These are phyloP conservation scores for Leptinotarsa juncta DNA, from an alignment of 2,888 invertebrate species.

Conservation along the genomic window DNA sequence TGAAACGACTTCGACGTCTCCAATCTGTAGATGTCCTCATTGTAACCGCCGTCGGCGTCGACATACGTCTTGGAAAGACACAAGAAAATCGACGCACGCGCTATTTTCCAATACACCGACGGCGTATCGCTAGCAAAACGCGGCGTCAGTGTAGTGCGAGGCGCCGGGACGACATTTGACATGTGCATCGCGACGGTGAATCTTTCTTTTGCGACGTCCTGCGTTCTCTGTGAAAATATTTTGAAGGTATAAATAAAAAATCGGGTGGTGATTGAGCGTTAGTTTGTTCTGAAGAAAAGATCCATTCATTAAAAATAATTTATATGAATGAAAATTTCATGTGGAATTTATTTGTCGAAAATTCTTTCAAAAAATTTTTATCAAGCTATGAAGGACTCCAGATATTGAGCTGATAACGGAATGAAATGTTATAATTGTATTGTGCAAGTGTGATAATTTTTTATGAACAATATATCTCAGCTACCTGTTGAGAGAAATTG, in stretches of 20 bases:
- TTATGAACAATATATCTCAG: background rate
- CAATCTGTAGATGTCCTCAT: slow-evolving; percentile 18
- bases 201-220: slow-evolving; percentile 16
- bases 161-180: slow-evolving; percentile 54
- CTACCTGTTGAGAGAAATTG: slow-evolving; percentile 5
- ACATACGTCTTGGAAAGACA: slow-evolving; percentile 18
- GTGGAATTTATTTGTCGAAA: background rate
- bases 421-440: background rate
- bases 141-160: slow-evolving; percentile 62
- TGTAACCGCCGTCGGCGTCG: slow-evolving; percentile 19
- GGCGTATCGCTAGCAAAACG: slow-evolving; percentile 46
- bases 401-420: background rate
- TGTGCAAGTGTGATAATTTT: background rate
- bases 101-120: slow-evolving; percentile 27
- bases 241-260: background rate
- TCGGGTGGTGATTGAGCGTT: background rate
- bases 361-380: background rate
- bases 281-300: background rate
- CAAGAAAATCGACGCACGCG: slow-evolving; percentile 35
- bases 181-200: slow-evolving; percentile 58
- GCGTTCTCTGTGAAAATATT: slow-evolving; percentile 11
- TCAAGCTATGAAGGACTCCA: background rate
- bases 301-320: background rate
- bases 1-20: slow-evolving; percentile 14
- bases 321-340: background rate